Percentiles rank a stretch among this genome's conserved stretches.
phyloP scores from a whole-genome alignment of 2,797 vertebrate species.

The Ceryle rudis region DNA sequence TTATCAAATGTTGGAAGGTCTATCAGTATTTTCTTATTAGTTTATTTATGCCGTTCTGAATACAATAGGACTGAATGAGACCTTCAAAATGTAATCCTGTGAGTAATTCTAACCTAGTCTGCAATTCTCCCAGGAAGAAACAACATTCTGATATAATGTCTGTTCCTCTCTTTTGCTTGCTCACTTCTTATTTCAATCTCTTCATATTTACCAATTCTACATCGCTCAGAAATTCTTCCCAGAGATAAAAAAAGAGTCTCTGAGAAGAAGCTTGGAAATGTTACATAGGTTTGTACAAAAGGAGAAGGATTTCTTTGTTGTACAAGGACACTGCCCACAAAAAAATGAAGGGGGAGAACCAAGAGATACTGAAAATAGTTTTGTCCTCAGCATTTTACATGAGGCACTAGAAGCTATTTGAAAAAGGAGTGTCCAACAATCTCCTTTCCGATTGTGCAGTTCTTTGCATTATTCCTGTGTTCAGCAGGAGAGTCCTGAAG shows the following conservation, averaged over 20 bases:
- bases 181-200: neutral
- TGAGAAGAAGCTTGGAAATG: neutral
- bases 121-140: neutral
- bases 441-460: neutral
- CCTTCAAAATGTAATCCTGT: neutral
- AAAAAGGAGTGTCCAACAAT: neutral
- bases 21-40: neutral
- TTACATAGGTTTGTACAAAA: neutral
- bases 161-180: neutral
- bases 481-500: neutral
- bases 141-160: neutral
- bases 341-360: neutral
- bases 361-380: neutral
- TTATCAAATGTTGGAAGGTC: neutral
- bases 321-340: neutral
- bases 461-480: neutral
- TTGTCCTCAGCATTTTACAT: neutral
- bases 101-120: neutral
- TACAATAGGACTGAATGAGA: neutral
- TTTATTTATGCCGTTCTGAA: neutral
- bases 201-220: neutral
- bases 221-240: neutral
- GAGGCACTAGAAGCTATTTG: neutral
- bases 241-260: neutral
- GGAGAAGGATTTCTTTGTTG: neutral